Evolutionary conservation across 2,797 vertebrate genomes (phyloP), one percentile per base, ranked within the genome.

Genomic region (Sparus aurata): DNA sequence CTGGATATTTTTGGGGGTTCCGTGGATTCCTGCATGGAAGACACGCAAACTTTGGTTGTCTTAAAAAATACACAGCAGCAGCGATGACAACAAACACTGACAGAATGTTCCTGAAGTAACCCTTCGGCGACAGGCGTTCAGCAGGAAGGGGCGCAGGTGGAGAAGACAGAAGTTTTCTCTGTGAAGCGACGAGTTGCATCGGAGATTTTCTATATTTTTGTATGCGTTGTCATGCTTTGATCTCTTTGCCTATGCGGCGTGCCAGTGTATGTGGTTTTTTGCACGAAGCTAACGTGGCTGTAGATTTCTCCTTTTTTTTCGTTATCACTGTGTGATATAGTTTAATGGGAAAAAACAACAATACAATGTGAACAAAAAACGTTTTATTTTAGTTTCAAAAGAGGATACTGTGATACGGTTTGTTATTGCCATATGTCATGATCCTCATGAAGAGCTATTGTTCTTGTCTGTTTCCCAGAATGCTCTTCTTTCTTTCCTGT

Each of bases 301-400:
- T 95, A 93, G 89, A 92, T 92, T 93, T 92, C 83, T 92, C 90
- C 84, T 92, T 34, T 34, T 92, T 25, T 25, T n/a, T 93, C 61
- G 92, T 95, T 95, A 95, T 95, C 95, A 95, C 94, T 95, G 94
- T 95, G 95, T 95, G 94, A 96, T 95, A 95, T 95, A 90, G 94
- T 95, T 92, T 93, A 91, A 86, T 90, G 91, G 89, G 91, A 91
- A 91, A 78, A 85, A 84, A 77, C 12, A 77, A 74, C 23, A 60
- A 74, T 52, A 85, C 85, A 84, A 94, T 92, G 92, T 93, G 89
- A 92, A 93, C 61, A 91, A 79, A 82, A 85, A 85, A 69, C 34
- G 85, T 83, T 57, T 75, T 5, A 62, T 84, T 86, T 92, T 69
- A 25, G 60, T 85, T 88, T 92, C 47, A 85, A 80, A 92, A 91